Percentiles rank a stretch among this genome's conserved stretches.
These are phyloP conservation scores for Anodontia alba DNA, from an alignment of 2,888 invertebrate species.

Conservation along the genomic window DNA sequence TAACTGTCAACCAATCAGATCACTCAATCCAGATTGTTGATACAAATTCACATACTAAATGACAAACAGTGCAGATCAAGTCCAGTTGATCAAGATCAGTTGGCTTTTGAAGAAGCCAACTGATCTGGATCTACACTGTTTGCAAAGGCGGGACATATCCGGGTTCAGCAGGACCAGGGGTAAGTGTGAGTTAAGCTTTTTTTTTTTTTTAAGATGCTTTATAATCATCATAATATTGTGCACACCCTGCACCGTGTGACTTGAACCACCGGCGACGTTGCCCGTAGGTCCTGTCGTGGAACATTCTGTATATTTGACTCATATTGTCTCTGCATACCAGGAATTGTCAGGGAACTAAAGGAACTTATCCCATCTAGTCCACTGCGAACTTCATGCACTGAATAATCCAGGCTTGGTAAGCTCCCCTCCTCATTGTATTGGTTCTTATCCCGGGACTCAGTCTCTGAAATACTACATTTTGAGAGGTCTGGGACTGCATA, in stretches of 20 bases:
- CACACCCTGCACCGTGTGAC: conserved; percentile 80
- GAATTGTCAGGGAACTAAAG: neutral
- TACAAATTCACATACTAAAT: too few relatives aligned
- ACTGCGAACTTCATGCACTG: neutral
- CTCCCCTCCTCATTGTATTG: conserved; percentile 32
- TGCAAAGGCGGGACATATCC: too few relatives aligned
- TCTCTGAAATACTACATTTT: conserved; percentile 64
- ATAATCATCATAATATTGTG: conserved; percentile 68
- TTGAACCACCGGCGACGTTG: conserved; percentile 71
- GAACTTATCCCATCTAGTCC: neutral
- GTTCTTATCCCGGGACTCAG: conserved; percentile 49
- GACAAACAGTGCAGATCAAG: too few relatives aligned
- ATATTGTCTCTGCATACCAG: neutral
- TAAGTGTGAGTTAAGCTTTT: too few relatives aligned
- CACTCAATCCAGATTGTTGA: too few relatives aligned
- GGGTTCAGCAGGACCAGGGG: too few relatives aligned
- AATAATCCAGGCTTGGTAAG: neutral
- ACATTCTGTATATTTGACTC: neutral
- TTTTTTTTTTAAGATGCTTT: too few relatives aligned
- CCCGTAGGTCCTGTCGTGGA: neutral
- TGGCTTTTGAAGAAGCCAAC: too few relatives aligned
- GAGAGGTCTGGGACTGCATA: conserved; percentile 75
- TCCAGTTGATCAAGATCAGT: too few relatives aligned
- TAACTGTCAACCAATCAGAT: too few relatives aligned
- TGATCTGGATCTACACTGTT: too few relatives aligned